A percentile compares a stretch with the other conserved stretches of the same genome.
Evolutionary conservation across 2,888 invertebrate genomes (phyloP).

Genomic region (Trissonchulus latispiculum): DNA sequence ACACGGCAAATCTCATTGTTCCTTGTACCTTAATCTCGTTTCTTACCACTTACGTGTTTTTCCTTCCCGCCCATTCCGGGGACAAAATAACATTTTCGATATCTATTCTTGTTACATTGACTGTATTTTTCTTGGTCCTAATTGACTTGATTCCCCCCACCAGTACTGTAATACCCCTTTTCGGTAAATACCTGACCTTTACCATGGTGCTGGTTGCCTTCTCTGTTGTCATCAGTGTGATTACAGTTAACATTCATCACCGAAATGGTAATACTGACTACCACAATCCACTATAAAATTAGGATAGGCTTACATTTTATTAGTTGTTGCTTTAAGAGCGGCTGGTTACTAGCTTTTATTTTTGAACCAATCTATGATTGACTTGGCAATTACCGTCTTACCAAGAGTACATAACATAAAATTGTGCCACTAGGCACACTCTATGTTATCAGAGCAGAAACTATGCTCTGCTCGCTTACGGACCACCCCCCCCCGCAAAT

Average conservation of each 20-base stretch:
- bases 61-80: slow-evolving; percentile 29
- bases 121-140: slow-evolving; percentile 9
- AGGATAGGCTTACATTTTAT: no score
- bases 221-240: slow-evolving; percentile 1
- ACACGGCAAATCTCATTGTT: slow-evolving; percentile 38
- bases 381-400: no score
- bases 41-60: slow-evolving; percentile 43
- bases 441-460: no score
- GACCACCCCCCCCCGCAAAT: no score
- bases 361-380: no score
- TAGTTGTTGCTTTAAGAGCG: no score
- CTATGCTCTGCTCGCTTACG: no score
- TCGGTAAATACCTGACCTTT: slow-evolving; percentile 12
- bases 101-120: slow-evolving; percentile 9
- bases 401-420: no score
- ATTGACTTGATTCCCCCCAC: slow-evolving; percentile 10
- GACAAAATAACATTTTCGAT: slow-evolving; percentile 14
- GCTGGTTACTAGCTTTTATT: no score
- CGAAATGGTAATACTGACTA: background rate
- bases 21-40: slow-evolving; percentile 43
- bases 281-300: no score
- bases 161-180: background rate
- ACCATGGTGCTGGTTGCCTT: slow-evolving; percentile 8
- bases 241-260: slow-evolving; percentile 7
- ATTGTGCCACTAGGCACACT: no score